Base-by-base conservation (phyloP, 1,140 invertebrate species). In the Lordiphosa stackelbergi region DNA sequence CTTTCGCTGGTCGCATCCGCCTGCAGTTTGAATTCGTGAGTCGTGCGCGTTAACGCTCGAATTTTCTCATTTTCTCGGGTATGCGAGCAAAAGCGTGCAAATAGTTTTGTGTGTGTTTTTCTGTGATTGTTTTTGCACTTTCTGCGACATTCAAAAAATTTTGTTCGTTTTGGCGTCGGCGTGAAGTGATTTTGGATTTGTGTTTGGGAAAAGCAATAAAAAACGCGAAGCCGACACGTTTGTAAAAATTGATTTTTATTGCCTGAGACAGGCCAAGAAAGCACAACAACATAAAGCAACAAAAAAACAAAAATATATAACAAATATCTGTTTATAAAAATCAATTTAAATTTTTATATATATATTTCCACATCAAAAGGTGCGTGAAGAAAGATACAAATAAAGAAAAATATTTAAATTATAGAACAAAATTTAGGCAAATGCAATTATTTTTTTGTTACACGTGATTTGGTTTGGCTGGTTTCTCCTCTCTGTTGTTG, bases 201-300 rank as follows among this genome's bases (percentile, higher is more conserved):
- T 43, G 42, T 43, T 45, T 46, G 69, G 55, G 56, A 63, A 66
- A 65, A 55, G 11, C 57, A 70, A 61, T 42, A 58, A 42, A 54
- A 71, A 66, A 62, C 53, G 56, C 47, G 59, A 47, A 40, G 66
- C 45, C 66, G 74, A 61, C 46, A 79, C 59, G 49, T 54, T 74
- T 79, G 66, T 66, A 65, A 84, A 31, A 85, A 85, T 79, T 78
- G 73, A 84, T 81, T 78, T 74, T 71, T 78, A 71, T 83, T 79
- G 63, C 54, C 47, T 65, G 53, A 43, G 79, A 68, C 55, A 70
- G 55, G 51, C 45, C 37, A 60, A 61, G 53, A 43, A 19, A 9
- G 48, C 19, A 49, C 49, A 49, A 22, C 22, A 24, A 24, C 22
- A 0, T 24, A 24, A 24, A 24, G 22, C 22, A 42, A 19, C 2